phyloP scores from a whole-genome alignment of 2,113 vertebrate species.

The Gallinago undulata region DNA sequence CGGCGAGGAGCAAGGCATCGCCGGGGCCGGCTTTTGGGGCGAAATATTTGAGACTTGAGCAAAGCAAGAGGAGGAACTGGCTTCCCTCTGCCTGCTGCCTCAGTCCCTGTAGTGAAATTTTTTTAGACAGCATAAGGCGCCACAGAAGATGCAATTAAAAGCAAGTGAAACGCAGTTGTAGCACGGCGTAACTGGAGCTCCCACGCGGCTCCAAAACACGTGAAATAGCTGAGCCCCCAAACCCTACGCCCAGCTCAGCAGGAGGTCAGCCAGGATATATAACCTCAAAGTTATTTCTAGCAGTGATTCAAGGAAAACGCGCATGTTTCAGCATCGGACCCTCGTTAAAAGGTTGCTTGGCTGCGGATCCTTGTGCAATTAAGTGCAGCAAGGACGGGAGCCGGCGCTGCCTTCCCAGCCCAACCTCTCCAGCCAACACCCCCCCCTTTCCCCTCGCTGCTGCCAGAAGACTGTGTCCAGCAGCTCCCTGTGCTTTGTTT shows the following conservation, averaged over 20 bases:
- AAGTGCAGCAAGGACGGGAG: neutral
- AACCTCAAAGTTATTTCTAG: neutral
- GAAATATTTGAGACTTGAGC: neutral
- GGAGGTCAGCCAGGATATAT: neutral
- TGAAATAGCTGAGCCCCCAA: neutral
- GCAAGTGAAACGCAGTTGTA: neutral
- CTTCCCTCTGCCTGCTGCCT: neutral
- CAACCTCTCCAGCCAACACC: neutral
- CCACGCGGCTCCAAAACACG: rapidly evolving
- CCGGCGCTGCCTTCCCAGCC: neutral
- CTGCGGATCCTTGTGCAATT: neutral
- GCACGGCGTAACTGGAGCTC: neutral
- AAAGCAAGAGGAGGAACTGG: neutral
- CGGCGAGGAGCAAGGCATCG: neutral
- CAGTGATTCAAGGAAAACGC: constrained; percentile 5
- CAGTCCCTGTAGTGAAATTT: rapidly evolving
- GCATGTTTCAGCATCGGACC: neutral
- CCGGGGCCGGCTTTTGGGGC: neutral
- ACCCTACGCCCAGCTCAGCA: neutral
- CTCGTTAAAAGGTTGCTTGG: constrained; percentile 23
- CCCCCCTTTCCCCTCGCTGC: neutral
- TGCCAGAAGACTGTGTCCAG: constrained; percentile 16
- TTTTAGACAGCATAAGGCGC: neutral
- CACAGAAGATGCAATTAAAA: neutral
- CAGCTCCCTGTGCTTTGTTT: neutral